These are phyloP conservation scores for Merodon equestris DNA, from an alignment of 2,888 invertebrate genomes.

Conservation along the genomic window DNA sequence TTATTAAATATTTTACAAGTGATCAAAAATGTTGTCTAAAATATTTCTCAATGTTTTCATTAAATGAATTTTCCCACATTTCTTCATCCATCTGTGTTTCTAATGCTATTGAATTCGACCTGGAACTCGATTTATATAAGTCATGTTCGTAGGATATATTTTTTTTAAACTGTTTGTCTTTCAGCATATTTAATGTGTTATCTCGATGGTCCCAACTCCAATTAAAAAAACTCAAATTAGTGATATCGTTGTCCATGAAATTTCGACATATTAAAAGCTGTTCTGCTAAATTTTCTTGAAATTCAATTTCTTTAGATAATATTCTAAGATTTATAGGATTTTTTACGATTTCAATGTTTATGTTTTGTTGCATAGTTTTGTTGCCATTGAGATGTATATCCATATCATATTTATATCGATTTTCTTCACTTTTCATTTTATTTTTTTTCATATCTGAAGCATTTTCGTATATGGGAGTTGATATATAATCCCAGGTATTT, in stretches of 20 bases:
- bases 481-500: no score
- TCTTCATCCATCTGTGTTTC: conserved; percentile 79
- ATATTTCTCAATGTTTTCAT: conserved; percentile 71
- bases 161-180: conserved; percentile 69
- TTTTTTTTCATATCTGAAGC: no score
- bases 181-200: conserved; percentile 72
- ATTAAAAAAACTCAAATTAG: conserved; percentile 49
- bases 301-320: no score
- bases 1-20: no score
- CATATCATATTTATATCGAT: no score
- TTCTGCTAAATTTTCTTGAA: no score
- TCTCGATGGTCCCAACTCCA: conserved; percentile 73
- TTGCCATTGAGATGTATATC: no score
- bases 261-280: conserved; percentile 78
- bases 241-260: conserved; percentile 73
- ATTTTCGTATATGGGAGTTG: no score
- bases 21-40: conserved; percentile 29
- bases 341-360: no score
- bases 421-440: no score
- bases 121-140: conserved; percentile 76
- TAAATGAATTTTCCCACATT: conserved; percentile 71
- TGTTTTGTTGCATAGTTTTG: no score
- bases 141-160: conserved; percentile 71
- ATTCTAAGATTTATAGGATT: no score
- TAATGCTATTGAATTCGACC: conserved; percentile 77